A percentile compares a stretch with the other conserved stretches of the same genome.
Conservation (phyloP, 2,888 invertebrate genomes). For the Zygogramma bicolorata region DNA sequence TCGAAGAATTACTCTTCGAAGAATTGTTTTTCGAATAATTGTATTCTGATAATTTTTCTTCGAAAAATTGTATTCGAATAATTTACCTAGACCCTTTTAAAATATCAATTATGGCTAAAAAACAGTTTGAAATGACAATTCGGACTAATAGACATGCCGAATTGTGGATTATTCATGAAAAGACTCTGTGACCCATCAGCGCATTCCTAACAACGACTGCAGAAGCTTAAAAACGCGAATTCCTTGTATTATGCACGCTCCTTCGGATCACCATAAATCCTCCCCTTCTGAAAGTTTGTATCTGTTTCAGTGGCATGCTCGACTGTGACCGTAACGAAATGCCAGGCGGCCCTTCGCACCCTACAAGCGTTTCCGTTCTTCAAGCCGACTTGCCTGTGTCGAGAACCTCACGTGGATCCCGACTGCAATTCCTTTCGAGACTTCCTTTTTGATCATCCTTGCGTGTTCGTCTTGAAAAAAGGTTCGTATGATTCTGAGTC, state of each 20-base stretch:
- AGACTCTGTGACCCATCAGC: too few relatives aligned
- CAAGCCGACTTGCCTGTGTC: slow-evolving; percentile 92
- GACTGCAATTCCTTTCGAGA: slow-evolving; percentile 94
- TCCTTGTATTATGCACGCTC: slow-evolving; percentile 35
- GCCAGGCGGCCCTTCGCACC: slow-evolving; percentile 90
- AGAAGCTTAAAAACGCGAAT: slow-evolving; percentile 33
- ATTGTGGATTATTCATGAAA: too few relatives aligned
- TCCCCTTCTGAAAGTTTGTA: slow-evolving; percentile 31
- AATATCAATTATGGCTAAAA: too few relatives aligned
- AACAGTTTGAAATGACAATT: too few relatives aligned
- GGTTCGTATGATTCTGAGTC: slow-evolving; percentile 72
- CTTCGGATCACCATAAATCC: slow-evolving; percentile 35
- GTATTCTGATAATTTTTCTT: too few relatives aligned
- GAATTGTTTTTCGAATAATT: too few relatives aligned
- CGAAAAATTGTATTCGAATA: too few relatives aligned
- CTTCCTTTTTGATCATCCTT: slow-evolving; percentile 94
- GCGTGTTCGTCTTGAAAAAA: slow-evolving; percentile 90
- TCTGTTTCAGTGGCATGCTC: slow-evolving; percentile 88
- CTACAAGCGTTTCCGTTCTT: slow-evolving; percentile 93
- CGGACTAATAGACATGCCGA: too few relatives aligned
- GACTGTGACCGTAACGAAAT: slow-evolving; percentile 92
- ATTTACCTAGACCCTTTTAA: too few relatives aligned
- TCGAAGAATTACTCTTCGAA: too few relatives aligned
- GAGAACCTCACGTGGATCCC: slow-evolving; percentile 90
- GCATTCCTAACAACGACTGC: too few relatives aligned